Base-by-base conservation (phyloP, 2,888 invertebrate species). In the Hemistola chrysoprasaria region DNA sequence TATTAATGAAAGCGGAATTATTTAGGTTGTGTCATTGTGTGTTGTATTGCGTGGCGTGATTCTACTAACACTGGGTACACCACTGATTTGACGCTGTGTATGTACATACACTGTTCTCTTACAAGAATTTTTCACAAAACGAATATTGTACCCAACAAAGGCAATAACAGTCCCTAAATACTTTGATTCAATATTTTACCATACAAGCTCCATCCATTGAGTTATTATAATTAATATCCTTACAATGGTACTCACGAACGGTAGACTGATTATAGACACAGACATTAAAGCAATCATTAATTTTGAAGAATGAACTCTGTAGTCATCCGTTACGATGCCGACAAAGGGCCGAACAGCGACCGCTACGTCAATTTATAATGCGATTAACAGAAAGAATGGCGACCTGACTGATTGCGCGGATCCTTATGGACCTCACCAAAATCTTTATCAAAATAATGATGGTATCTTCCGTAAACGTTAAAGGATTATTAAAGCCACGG, bases 371-470 rank as follows among this genome's bases (percentile, higher is more conserved):
- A 83, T 86, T 86, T 84, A 85, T 85, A 86, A 86, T 76, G 78
- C 82, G 83, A 86, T 86, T 84, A 83, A 76, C 75, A 74, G 68
- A 83, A 83, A 80, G 78, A 79, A 81, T 77, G 75, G 79, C 79
- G 70, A 80, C 65, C 65, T 66, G 65, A 75, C 75, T 75, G 78
- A 82, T 83, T 75, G 79, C 80, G 59, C 59, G 62, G 72, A 74
- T 74, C 78, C 76, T 75, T 75, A 75, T 71, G 71, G 62, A 62
- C 69, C 65, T 72, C 62, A 67, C 72, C 65, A 70, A 79, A 78
- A 73, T 65, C 63, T 59, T 66, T 57, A 55, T 62, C 64, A 58
- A 57, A 67, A 73, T 78, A 77, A 78, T 63, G 65, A 73, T 59
- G 64, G 53, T 59, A 59, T 47, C 63, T 70, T 67, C 71, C 74